These are phyloP conservation scores for Engystomops pustulosus DNA, from an alignment of 2,113 vertebrate genomes.

Conservation along the genomic window DNA sequence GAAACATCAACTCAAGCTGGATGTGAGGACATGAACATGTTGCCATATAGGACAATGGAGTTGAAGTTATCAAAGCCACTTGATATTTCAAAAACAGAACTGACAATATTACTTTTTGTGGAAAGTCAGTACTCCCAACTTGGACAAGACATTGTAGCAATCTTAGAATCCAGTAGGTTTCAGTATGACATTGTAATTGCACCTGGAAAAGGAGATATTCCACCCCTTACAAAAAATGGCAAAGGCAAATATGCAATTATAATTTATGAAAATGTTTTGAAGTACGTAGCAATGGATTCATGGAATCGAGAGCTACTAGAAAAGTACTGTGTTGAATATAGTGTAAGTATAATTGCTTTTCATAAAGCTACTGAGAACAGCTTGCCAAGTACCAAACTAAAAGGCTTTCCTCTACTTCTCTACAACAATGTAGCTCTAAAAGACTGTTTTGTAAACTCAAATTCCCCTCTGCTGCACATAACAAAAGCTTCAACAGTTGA, in stretches of 20 bases:
- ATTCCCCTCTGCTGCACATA: constrained; percentile 87
- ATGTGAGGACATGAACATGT: constrained; percentile 80
- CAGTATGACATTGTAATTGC: constrained; percentile 93
- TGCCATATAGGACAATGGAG: constrained; percentile 81
- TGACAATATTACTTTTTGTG: constrained; percentile 88
- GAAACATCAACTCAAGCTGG: constrained; percentile 80
- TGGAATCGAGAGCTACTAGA: constrained; percentile 95
- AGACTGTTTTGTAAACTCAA: constrained; percentile 86
- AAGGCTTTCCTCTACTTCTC: constrained; percentile 85
- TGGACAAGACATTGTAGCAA: constrained; percentile 93
- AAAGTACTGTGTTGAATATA: constrained; percentile 95
- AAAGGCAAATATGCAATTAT: constrained; percentile 88
- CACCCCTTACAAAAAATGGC: constrained; percentile 88
- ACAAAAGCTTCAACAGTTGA: constrained; percentile 83
- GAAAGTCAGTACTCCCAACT: constrained; percentile 98
- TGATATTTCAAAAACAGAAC: constrained; percentile 84
- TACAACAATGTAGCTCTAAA: constrained; percentile 87
- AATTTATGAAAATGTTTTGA: constrained; percentile 94
- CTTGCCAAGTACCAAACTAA: constrained; percentile 78
- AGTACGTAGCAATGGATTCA: constrained; percentile 90
- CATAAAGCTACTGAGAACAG: constrained; percentile 95
- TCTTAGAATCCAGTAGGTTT: constrained; percentile 92
- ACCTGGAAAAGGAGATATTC: constrained; percentile 92
- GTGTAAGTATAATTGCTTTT: constrained; percentile 94
- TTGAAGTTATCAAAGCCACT: constrained; percentile 83